phyloP scores from a whole-genome alignment of 1,140 invertebrate species.

The Sycophila sp. region DNA sequence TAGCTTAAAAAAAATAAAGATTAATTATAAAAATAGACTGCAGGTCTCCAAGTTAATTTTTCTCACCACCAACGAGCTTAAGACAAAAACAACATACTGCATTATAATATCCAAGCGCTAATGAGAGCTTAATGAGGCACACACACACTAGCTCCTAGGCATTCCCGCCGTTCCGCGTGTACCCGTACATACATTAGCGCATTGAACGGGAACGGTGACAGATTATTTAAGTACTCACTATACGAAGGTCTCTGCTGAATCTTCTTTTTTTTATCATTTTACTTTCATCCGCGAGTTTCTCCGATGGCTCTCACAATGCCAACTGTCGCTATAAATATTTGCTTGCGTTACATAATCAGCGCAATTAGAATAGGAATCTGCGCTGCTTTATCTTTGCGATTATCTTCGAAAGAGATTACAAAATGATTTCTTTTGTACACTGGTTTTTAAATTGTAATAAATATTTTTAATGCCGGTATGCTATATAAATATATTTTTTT shows the following conservation, averaged over 20 bases:
- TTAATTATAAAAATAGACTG: too few species aligned
- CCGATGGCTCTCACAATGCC: background rate
- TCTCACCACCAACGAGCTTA: too few species aligned
- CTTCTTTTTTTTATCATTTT: background rate
- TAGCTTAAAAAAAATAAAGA: too few species aligned
- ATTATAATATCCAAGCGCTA: conserved; percentile 15
- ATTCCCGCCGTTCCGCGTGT: too few species aligned
- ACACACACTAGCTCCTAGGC: background rate
- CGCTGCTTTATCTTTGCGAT: too few species aligned
- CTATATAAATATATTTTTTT: too few species aligned
- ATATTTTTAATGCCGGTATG: too few species aligned
- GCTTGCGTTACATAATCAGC: background rate
- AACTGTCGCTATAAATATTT: background rate
- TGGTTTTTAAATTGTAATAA: too few species aligned
- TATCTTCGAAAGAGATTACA: too few species aligned
- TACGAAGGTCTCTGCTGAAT: background rate
- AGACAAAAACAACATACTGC: too few species aligned
- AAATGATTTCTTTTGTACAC: too few species aligned
- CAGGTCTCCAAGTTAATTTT: too few species aligned
- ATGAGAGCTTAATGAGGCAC: conserved; percentile 42
- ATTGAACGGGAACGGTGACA: background rate
- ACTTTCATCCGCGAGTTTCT: background rate
- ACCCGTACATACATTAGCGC: background rate
- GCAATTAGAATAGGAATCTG: background rate
- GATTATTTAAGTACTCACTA: background rate